Evolutionary conservation across 2,113 vertebrate genomes (phyloP).

Genomic region (Ceyx cyanopectus): DNA sequence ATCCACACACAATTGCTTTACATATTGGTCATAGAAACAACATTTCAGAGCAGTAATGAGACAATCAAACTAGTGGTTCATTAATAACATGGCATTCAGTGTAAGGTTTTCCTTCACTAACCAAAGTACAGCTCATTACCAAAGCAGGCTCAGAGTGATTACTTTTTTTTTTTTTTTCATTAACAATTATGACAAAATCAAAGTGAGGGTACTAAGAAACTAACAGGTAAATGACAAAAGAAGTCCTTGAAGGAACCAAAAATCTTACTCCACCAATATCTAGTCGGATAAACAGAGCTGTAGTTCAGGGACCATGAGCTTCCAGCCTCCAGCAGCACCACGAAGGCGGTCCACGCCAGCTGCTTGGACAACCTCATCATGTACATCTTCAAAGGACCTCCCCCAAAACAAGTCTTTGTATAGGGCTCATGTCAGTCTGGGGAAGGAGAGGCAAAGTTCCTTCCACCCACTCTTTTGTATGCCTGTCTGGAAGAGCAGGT

Average conservation of each 20-base stretch:
- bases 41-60: neutral
- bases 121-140: neutral
- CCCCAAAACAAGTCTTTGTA: neutral
- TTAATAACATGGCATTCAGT: neutral
- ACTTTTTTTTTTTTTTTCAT: neutral
- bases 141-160: neutral
- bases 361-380: neutral
- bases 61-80: neutral
- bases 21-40: neutral
- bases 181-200: neutral
- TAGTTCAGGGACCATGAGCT: neutral
- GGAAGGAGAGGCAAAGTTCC: neutral
- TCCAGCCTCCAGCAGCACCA: neutral
- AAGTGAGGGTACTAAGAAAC: neutral
- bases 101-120: neutral
- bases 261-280: neutral
- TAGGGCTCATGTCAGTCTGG: neutral
- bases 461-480: neutral
- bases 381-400: neutral
- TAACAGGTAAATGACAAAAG: neutral
- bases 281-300: neutral
- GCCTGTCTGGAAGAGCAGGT: neutral
- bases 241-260: neutral
- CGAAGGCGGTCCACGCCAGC: rapidly evolving
- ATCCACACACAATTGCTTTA: neutral